These are phyloP conservation scores for Calcarius lapponicus DNA, from an alignment of 2,797 vertebrate species.

Conservation along the genomic window DNA sequence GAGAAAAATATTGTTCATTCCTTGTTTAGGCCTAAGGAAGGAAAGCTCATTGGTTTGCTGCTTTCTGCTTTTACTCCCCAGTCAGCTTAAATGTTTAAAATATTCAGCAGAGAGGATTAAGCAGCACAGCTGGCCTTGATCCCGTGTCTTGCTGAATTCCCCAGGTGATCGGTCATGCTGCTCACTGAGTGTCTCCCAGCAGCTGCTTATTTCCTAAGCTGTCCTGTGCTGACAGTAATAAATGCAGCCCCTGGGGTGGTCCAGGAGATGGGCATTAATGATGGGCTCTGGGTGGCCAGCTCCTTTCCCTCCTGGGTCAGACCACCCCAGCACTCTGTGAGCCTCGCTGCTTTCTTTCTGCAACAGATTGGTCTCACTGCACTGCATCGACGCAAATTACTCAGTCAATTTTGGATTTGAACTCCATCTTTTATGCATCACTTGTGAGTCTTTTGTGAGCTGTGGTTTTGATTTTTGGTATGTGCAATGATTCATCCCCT, in stretches of 20 bases:
- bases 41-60: neutral
- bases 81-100: slow-evolving; percentile 26
- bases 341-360: neutral
- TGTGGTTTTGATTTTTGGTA: neutral
- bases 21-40: neutral
- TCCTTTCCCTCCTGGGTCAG: neutral
- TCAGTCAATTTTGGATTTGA: neutral
- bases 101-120: slow-evolving; percentile 9
- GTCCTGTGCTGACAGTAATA: neutral
- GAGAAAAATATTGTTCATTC: neutral
- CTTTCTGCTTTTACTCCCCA: neutral
- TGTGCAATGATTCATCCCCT: neutral
- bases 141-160: slow-evolving; percentile 40
- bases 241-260: neutral
- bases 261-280: slow-evolving; percentile 32
- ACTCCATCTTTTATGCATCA: neutral
- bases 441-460: neutral
- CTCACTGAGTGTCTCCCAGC: slow-evolving; percentile 6
- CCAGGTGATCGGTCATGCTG: slow-evolving; percentile 16
- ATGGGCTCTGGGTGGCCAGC: neutral
- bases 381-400: neutral
- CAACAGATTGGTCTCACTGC: neutral
- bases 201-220: slow-evolving; percentile 18
- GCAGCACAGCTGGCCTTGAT: slow-evolving; percentile 41
- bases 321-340: neutral